Evolutionary conservation across 2,113 vertebrate genomes (phyloP).

Genomic region (Sander lucioperca): DNA sequence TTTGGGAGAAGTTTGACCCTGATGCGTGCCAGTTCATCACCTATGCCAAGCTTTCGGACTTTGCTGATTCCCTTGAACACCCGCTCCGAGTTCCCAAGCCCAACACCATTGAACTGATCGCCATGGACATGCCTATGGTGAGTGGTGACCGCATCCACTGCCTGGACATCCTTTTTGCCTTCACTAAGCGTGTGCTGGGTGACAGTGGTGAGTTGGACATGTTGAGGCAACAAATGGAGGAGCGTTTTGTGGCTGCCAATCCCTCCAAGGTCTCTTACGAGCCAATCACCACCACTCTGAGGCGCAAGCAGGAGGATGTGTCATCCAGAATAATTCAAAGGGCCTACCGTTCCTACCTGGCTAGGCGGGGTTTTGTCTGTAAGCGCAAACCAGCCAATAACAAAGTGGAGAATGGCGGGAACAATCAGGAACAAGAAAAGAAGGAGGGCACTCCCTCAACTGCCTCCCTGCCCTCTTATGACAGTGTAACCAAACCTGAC

Average conservation of each 20-base stretch:
- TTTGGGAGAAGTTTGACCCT: conserved; percentile 99
- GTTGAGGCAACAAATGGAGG: conserved; percentile 98
- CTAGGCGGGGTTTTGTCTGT: conserved; percentile 88
- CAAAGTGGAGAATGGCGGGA: conserved; percentile 92
- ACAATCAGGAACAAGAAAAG: conserved; percentile 93
- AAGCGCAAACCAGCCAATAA: conserved; percentile 85
- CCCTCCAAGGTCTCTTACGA: conserved; percentile 99
- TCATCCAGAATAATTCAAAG: conserved; percentile 93
- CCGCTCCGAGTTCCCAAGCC: conserved; percentile 96
- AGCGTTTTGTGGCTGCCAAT: conserved; percentile 97
- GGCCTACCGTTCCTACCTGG: conserved; percentile 91
- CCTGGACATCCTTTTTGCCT: conserved; percentile 98
- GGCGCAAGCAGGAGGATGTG: conserved; percentile 97
- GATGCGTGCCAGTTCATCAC: conserved; percentile 98
- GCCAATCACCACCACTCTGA: conserved; percentile 97
- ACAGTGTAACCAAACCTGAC: conserved; percentile 99
- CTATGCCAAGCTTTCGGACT: conserved; percentile 96
- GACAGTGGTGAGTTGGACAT: conserved; percentile 98
- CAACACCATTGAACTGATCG: conserved; percentile 98
- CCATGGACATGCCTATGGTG: conserved; percentile 99
- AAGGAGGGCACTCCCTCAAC: conserved; percentile 96
- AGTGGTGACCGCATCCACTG: conserved; percentile 99
- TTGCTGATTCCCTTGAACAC: conserved; percentile 95
- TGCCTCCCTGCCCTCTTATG: conserved; percentile 96
- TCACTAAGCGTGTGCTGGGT: conserved; percentile 98